Base-by-base conservation (phyloP, 2,888 invertebrate species). In the Labia minor region DNA sequence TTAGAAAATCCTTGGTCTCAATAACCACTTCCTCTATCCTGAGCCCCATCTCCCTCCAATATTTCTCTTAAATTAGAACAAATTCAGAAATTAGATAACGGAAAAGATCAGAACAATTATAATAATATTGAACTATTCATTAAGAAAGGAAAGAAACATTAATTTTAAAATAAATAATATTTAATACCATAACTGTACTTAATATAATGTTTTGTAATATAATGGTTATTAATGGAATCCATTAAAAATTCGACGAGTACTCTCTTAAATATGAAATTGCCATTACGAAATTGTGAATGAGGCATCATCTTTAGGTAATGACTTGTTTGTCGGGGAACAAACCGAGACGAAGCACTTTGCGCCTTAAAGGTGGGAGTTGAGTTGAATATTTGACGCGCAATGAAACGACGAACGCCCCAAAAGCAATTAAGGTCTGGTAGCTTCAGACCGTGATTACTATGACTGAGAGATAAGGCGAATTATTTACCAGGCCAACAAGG, bases 301-400 rank as follows among this genome's bases (percentile, higher is more conserved):
- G 49, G 49, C 49, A 49, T 49, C 49, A 49, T 49, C 49, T 49
- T 49, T 49, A 49, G 49, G 49, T 49, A 49, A 49, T 49, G 49
- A 49, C 49, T 49, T 49, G 49, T 49, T 49, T 49, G 49, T 49
- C 49, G 14, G 49, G 49, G 49, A n/a, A 16, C 16, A 49, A 49
- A 16, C 49, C 49, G 26, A 26, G 26, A 26, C 14, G 49, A 49
- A 16, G 8, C 49, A 49, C 49, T 16, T 49, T 49, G n/a, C 49
- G 26, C 26, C 26, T 26, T 26, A 6, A 26, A 26, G 26, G 26
- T 26, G 26, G 26, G 16, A 49, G 49, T 16, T 16, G 49, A 49
- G 49, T 3, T 49, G 49, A 49, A 49, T 49, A 49, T 49, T 49
- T 49, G 49, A 49, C 14, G 16, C 49, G 49, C 49, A 16, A 16